Percentiles rank a stretch among this genome's conserved stretches.
phyloP scores from a whole-genome alignment of 2,888 invertebrate species.

The Pachycephus smyrnensis region DNA sequence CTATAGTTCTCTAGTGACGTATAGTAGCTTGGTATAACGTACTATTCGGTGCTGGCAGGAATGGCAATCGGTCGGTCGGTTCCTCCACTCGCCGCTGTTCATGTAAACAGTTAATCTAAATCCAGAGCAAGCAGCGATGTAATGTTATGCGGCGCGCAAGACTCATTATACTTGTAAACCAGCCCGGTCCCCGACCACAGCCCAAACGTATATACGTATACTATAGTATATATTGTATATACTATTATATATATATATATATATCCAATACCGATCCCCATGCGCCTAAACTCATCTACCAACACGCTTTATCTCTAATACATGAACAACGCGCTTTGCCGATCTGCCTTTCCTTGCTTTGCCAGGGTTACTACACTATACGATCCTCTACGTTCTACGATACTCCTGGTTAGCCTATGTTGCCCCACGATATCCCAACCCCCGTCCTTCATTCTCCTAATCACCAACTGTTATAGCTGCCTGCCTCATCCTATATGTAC shows the following conservation, averaged over 20 bases:
- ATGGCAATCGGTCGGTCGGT: conserved; percentile 50
- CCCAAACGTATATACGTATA: conserved; percentile 29
- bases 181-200: conserved; percentile 60
- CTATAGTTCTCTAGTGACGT: not conserved
- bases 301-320: not conserved
- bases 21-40: not conserved
- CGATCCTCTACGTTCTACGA: not conserved
- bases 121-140: conserved; percentile 66
- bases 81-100: conserved; percentile 41
- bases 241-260: not conserved
- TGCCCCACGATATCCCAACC: not conserved
- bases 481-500: not conserved
- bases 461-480: not conserved
- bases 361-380: not conserved
- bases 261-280: not conserved
- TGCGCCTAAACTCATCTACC: not conserved
- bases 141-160: conserved; percentile 67
- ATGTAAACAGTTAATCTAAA: conserved; percentile 67
- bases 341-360: not conserved
- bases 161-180: conserved; percentile 68
- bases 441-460: not conserved
- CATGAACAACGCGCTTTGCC: not conserved
- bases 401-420: not conserved
- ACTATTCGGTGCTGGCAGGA: conserved; percentile 19
- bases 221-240: not conserved